phyloP scores from a whole-genome alignment of 2,888 invertebrate genomes.

The Brachyopa scutellaris region DNA sequence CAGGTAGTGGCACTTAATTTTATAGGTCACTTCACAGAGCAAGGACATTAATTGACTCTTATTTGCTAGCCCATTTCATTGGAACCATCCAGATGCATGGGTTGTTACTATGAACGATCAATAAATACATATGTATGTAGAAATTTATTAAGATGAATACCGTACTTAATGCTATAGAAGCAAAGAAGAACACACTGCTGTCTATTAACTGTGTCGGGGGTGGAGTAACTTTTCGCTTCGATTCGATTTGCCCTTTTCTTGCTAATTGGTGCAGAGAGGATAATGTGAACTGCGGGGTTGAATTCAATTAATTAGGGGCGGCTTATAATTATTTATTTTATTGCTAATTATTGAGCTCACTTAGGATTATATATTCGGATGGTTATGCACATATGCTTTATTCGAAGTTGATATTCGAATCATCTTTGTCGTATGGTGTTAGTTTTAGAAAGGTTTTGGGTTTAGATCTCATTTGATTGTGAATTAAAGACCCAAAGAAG shows the following conservation, averaged over 20 bases:
- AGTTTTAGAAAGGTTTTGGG: too few species aligned
- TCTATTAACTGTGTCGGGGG: neutral
- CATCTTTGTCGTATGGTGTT: too few species aligned
- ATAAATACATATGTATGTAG: too few species aligned
- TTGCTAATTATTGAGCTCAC: neutral
- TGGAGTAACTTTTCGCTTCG: neutral
- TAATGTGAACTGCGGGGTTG: neutral
- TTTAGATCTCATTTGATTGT: too few species aligned
- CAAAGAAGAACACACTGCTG: neutral
- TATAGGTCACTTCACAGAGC: slow-evolving; percentile 57
- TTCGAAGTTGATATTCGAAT: too few species aligned
- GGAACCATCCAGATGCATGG: neutral
- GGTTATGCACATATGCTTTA: too few species aligned
- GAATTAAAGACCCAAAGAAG: too few species aligned
- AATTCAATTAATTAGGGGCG: slow-evolving; percentile 1
- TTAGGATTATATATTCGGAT: too few species aligned
- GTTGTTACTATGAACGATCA: neutral
- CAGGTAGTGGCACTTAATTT: slow-evolving; percentile 57
- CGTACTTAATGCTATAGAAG: slow-evolving; percentile 12
- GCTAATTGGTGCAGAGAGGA: neutral
- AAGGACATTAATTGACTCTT: slow-evolving; percentile 55
- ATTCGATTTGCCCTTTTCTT: neutral
- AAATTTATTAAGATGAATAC: slow-evolving; percentile 30
- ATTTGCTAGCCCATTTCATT: slow-evolving; percentile 29
- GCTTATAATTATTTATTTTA: neutral